A percentile compares a stretch with the other conserved stretches of the same genome.
Conservation (phyloP, 2,797 vertebrate genomes). For the Sebastiscus albofasciatus region DNA sequence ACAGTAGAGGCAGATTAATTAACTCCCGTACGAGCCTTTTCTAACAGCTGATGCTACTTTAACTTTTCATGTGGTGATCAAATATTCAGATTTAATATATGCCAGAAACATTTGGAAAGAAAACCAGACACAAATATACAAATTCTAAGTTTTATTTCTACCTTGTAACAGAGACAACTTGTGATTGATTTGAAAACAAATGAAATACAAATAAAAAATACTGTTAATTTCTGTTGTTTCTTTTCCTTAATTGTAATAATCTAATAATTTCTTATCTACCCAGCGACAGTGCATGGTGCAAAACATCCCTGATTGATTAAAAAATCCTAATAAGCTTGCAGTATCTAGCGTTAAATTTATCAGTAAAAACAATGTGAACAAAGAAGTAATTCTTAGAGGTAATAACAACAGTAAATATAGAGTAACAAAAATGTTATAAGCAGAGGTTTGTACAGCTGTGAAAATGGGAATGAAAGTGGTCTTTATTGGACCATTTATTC, state of each 20-base stretch:
- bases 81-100: background rate
- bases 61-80: background rate
- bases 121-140: conserved; percentile 71
- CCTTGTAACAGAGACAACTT: conserved; percentile 80
- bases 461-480: conserved; percentile 45
- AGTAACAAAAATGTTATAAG: conserved; percentile 48
- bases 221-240: conserved; percentile 52
- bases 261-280: conserved; percentile 73
- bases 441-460: conserved; percentile 71
- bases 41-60: background rate
- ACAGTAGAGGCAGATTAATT: background rate
- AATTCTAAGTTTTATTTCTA: conserved; percentile 82
- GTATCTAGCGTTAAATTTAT: conserved; percentile 61
- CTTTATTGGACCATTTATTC: conserved; percentile 35
- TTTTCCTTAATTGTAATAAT: conserved; percentile 57
- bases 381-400: conserved; percentile 47
- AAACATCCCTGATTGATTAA: conserved; percentile 85
- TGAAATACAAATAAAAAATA: conserved; percentile 80
- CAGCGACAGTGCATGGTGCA: conserved; percentile 83
- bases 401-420: conserved; percentile 55
- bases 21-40: background rate
- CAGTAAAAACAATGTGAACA: conserved; percentile 63
- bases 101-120: background rate
- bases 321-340: conserved; percentile 68
- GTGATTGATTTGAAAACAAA: conserved; percentile 76